phyloP scores from a whole-genome alignment of 2,797 vertebrate genomes.

The Melanogrammus aeglefinus region DNA sequence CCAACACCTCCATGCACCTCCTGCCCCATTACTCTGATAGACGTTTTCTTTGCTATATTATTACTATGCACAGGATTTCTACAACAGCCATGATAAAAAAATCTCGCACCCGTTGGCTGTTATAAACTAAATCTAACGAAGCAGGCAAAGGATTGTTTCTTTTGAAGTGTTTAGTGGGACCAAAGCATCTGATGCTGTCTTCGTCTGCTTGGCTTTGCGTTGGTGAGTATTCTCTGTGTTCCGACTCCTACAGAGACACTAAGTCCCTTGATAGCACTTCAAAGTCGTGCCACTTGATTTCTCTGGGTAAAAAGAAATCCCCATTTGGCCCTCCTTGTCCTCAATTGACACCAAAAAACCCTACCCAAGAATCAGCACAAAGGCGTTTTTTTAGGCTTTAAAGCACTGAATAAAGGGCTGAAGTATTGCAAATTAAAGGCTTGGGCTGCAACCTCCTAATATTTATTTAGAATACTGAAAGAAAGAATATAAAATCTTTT shows the following conservation, averaged over 20 bases:
- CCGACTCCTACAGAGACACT: slow-evolving; percentile 46
- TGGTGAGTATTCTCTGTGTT: slow-evolving; percentile 42
- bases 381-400: slow-evolving; percentile 21
- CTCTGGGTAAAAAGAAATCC: slow-evolving; percentile 65
- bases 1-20: not conserved
- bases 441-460: not conserved
- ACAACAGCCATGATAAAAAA: not conserved
- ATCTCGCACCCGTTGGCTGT: not conserved
- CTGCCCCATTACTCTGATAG: not conserved
- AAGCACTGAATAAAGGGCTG: too few species aligned
- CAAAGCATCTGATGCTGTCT: slow-evolving; percentile 18
- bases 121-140: not conserved
- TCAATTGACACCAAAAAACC: slow-evolving; percentile 12
- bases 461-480: not conserved
- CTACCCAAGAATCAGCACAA: not conserved
- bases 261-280: slow-evolving; percentile 65
- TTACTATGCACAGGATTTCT: not conserved
- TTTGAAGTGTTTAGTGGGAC: not conserved
- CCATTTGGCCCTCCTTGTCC: slow-evolving; percentile 49
- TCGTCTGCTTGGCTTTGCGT: slow-evolving; percentile 31
- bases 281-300: slow-evolving; percentile 73
- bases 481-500: not conserved
- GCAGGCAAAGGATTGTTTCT: not conserved
- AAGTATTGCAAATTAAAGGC: too few species aligned
- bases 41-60: not conserved